Conservation (phyloP, 1,140 invertebrate genomes). For the Eriosoma lanigerum region DNA sequence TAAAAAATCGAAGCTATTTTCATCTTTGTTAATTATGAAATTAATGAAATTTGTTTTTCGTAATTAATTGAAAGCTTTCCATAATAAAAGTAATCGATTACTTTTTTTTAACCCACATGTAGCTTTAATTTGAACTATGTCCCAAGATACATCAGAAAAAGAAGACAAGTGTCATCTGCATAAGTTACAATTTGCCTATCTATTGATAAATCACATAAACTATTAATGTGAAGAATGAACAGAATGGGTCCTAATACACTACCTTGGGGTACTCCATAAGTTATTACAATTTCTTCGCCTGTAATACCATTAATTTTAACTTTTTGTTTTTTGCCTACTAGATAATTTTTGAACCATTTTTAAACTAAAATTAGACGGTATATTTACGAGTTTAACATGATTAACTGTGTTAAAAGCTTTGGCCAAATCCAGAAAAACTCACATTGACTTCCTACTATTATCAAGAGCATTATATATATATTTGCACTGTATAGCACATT, state of each 20-base stretch:
- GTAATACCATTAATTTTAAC: slow-evolving; percentile 23
- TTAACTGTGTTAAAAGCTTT: too few species aligned
- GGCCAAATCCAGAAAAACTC: slow-evolving; percentile 46
- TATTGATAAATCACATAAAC: neutral
- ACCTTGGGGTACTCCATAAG: slow-evolving; percentile 21
- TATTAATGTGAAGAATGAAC: slow-evolving; percentile 24
- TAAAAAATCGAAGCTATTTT: neutral
- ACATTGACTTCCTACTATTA: neutral
- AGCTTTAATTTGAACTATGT: neutral
- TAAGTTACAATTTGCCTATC: neutral
- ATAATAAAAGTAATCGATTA: neutral
- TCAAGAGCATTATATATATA: slow-evolving; percentile 1
- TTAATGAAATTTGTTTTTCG: slow-evolving; percentile 11
- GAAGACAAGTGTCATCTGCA: too few species aligned
- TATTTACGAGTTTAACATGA: too few species aligned
- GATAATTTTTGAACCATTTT: slow-evolving; percentile 41
- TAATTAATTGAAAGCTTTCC: neutral
- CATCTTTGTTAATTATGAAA: neutral
- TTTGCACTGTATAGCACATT: slow-evolving; percentile 16
- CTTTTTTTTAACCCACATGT: neutral
- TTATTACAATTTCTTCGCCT: neutral
- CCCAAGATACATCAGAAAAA: too few species aligned
- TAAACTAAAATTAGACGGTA: too few species aligned
- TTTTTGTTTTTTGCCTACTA: slow-evolving; percentile 19
- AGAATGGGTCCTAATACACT: slow-evolving; percentile 25